phyloP scores from a whole-genome alignment of 1,140 invertebrate species.

The Trichonephila clavata region DNA sequence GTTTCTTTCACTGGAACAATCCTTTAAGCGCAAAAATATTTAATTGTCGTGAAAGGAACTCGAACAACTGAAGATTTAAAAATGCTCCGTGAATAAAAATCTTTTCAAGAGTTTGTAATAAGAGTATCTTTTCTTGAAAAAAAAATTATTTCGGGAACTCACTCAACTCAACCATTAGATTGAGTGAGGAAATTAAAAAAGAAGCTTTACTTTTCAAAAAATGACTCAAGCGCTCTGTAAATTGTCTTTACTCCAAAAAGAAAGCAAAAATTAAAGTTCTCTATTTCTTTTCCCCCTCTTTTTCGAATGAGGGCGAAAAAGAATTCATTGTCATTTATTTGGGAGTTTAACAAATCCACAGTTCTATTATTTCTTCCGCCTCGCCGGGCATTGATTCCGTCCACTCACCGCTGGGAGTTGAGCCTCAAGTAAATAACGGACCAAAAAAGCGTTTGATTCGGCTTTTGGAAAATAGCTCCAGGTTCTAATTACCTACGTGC shows the following conservation, averaged over 20 bases:
- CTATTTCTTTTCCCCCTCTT: not conserved
- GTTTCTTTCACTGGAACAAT: not conserved
- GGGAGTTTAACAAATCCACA: constrained; percentile 62
- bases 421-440: not conserved
- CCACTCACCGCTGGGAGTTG: not conserved
- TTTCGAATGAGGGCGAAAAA: not conserved
- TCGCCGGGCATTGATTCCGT: no score
- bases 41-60: not conserved
- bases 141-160: not conserved
- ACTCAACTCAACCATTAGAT: not conserved
- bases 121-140: not conserved
- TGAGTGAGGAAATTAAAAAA: not conserved
- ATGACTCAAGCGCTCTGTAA: not conserved
- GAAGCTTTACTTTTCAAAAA: not conserved
- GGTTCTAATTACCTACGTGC: constrained; percentile 72
- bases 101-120: not conserved
- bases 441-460: constrained; percentile 60
- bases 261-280: constrained; percentile 30
- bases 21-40: not conserved
- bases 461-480: constrained; percentile 68
- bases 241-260: not conserved
- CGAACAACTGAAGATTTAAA: not conserved
- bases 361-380: constrained; percentile 56
- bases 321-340: constrained; percentile 55
- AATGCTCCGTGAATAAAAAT: not conserved